Percentiles rank a stretch among this genome's conserved stretches.
phyloP scores from a whole-genome alignment of 2,888 invertebrate genomes.

The Hanleya hanleyi region DNA sequence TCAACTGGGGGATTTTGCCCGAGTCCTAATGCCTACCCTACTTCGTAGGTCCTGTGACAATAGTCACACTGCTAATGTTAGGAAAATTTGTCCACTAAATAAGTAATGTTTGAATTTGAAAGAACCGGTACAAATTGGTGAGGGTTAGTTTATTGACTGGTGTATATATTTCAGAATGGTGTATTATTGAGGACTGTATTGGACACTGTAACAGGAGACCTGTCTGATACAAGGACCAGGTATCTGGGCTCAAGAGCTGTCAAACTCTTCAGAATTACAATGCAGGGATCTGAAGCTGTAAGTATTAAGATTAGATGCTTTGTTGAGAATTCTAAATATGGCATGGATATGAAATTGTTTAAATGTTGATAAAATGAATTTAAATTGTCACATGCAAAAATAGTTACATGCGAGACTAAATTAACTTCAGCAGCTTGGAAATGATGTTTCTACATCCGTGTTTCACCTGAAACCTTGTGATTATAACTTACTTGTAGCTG shows the following conservation, averaged over 20 bases:
- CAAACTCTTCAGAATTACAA: slow-evolving; percentile 94
- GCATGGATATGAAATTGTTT: background rate
- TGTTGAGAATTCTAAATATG: background rate
- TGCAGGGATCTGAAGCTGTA: slow-evolving; percentile 96
- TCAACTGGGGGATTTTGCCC: no score
- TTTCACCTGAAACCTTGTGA: slow-evolving; percentile 33
- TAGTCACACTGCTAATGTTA: no score
- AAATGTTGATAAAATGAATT: no score
- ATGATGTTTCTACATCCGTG: slow-evolving; percentile 36
- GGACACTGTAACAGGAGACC: slow-evolving; percentile 96
- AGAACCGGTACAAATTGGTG: no score
- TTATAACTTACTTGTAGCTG: background rate
- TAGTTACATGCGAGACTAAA: no score
- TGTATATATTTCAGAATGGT: slow-evolving; percentile 88
- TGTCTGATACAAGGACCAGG: slow-evolving; percentile 97
- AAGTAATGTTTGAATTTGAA: no score
- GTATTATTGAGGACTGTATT: slow-evolving; percentile 93
- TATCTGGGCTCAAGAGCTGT: slow-evolving; percentile 97
- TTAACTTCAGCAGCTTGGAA: no score
- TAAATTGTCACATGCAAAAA: no score
- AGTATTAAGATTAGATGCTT: slow-evolving; percentile 55
- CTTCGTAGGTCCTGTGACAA: no score
- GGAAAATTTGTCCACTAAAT: no score
- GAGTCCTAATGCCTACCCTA: no score
- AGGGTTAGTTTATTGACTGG: no score